Evolutionary conservation across 2,113 vertebrate species (phyloP), one percentile per base, ranked within the genome.

Genomic region (Tetraodon nigroviridis): DNA sequence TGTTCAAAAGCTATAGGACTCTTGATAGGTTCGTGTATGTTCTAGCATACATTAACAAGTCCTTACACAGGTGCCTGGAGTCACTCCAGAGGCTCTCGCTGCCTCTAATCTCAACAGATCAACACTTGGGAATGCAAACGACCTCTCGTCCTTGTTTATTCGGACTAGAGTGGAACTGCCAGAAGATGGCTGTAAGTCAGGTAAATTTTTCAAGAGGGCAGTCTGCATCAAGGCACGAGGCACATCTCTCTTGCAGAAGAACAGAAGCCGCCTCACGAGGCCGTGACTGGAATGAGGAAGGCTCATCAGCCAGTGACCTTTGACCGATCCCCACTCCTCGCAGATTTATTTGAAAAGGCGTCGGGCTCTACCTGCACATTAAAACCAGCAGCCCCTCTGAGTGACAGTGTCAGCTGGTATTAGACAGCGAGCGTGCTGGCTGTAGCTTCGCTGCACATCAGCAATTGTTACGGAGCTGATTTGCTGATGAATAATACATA

Each of bases 61-160:
- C 67, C 55, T 66, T 55, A 45, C 29, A 42, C 45, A 41, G 45
- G n/a, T 0, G 6, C 59, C 45, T 55, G 24, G 37, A 60, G 24
- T 13, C 65, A 67, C 57, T 74, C 14, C 53, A 55, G 17, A n/a
- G 17, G 60, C 53, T 60, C 54, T 56, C 57, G 21, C 53, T 41
- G 29, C 20, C 55, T 72, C 62, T 41, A 41, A 37, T 55, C 52
- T 42, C 51, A 20, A 46, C 46, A 66, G 69, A 84, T 67, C 73
- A 79, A 76, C 81, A 80, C 82, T 78, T 59, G 62, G 78, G 65
- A n/a, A 42, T 84, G 29, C 44, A 60, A 84, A 71, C 67, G 67
- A 37, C 81, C 79, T 86, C 86, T 86, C 81, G 66, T 78, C 51
- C 59, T 71, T 78, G 73, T 76, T 76, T 59, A 70, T 61, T 73